Evolutionary conservation across 2,888 invertebrate species (phyloP), one percentile per base, ranked within the genome.

Genomic region (Bombylius major): DNA sequence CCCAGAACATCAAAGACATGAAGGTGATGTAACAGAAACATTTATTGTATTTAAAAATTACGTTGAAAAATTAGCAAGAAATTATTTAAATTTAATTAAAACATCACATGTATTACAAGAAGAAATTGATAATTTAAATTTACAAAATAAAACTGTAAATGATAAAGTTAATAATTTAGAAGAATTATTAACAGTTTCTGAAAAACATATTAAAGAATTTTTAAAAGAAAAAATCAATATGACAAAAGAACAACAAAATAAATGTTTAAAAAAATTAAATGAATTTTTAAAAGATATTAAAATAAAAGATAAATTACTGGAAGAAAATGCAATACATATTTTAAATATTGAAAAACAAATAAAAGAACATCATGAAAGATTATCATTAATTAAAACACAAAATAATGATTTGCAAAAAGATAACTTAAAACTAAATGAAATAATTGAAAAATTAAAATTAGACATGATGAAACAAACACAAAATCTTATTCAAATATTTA

Each of bases 31-130:
- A n/a, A n/a, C n/a, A n/a, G n/a, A n/a, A n/a, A n/a, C n/a, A n/a
- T n/a, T n/a, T n/a, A n/a, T n/a, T 14, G 56, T 65, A 12, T 66
- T 67, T 51, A 62, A 63, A n/a, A 63, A 61, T 50, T 67, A 63
- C 56, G 59, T 68, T 6, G 60, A 67, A 8, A 62, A 62, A 51
- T 59, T 69, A n/a, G 55, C 61, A 14, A 50, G 56, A 11, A 61
- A 58, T 9, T 66, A 64, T 51, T 62, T 62, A 31, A 56, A 60
- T 4, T 62, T 62, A 34, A 60, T 58, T 23, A 55, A 54, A 13
- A 54, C 55, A 5, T 53, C 63, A 13, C 46, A 52, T 4, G 31
- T n/a, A 5, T 31, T 50, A 32, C 5, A 36, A 13, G 47, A 51
- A 36, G 47, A 53, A 14, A 13, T 36, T 12, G 5, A 47, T 14